Evolutionary conservation across 1,140 invertebrate species (phyloP).

Genomic region (Hyles euphorbiae): DNA sequence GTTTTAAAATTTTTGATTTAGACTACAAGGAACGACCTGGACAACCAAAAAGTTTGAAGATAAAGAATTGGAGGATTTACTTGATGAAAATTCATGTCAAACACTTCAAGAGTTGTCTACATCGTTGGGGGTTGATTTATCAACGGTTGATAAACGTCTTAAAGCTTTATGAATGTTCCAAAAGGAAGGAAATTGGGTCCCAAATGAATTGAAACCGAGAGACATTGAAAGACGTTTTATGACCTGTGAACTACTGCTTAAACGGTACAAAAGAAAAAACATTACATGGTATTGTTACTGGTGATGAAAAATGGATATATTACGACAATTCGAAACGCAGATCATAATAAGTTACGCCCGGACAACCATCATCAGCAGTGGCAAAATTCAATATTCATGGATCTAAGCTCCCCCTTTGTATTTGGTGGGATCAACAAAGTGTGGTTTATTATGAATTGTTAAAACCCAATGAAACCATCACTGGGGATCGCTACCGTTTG

Average conservation of each 20-base stretch:
- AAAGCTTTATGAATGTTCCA: no score
- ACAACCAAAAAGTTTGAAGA: conserved; percentile 6
- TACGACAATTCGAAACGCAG: conserved; percentile 8
- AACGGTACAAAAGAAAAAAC: no score
- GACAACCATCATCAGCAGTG: conserved; percentile 17
- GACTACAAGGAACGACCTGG: not conserved
- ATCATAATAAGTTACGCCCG: conserved; percentile 22
- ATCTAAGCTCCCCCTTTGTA: conserved; percentile 21
- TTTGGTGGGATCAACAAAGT: no score
- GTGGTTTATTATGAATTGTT: no score
- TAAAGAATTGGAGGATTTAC: conserved; percentile 5
- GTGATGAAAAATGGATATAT: not conserved
- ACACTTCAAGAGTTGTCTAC: not conserved
- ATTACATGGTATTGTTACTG: conserved; percentile 6
- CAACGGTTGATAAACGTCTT: not conserved
- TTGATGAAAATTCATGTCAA: conserved; percentile 10
- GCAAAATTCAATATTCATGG: conserved; percentile 17
- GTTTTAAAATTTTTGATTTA: not conserved
- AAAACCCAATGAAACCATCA: no score
- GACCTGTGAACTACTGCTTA: not conserved
- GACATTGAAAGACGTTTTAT: not conserved
- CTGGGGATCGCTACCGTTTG: no score
- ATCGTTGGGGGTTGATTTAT: not conserved
- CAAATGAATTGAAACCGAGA: conserved; percentile 1
- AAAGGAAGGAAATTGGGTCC: conserved; percentile 2